Evolutionary conservation across 2,888 invertebrate species (phyloP).

Genomic region (Clunio marinus): DNA sequence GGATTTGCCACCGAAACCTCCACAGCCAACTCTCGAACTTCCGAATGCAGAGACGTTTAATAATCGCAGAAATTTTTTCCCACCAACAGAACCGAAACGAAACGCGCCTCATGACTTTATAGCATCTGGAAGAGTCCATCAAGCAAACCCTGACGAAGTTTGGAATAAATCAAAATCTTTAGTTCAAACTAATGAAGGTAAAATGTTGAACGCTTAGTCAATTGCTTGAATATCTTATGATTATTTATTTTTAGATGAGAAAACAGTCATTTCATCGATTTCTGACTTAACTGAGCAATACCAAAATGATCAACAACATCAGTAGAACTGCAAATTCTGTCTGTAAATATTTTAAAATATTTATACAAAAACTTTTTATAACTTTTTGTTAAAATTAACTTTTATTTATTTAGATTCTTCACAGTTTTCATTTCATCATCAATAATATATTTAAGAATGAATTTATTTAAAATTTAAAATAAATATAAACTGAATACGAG

Average conservation of each 20-base stretch:
- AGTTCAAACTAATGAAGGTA: not conserved
- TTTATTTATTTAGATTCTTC: too few relatives aligned
- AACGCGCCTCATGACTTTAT: conserved; percentile 7
- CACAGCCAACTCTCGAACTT: too few relatives aligned
- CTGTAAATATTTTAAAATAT: too few relatives aligned
- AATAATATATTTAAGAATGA: too few relatives aligned
- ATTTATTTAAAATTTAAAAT: too few relatives aligned
- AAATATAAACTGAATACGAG: too few relatives aligned
- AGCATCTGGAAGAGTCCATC: conserved; percentile 38
- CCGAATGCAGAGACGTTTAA: too few relatives aligned
- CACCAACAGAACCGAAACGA: conserved; percentile 9
- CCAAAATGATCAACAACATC: not conserved
- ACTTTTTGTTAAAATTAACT: too few relatives aligned
- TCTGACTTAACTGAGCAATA: not conserved
- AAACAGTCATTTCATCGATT: not conserved
- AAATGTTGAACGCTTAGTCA: not conserved
- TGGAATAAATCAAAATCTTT: not conserved
- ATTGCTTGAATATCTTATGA: not conserved
- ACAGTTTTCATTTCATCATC: too few relatives aligned
- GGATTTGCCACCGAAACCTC: too few relatives aligned
- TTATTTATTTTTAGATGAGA: conserved; percentile 6
- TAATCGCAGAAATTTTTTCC: not conserved
- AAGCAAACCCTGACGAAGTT: conserved; percentile 36
- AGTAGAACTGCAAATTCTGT: too few relatives aligned
- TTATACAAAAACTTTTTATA: too few relatives aligned